Conservation (phyloP, 2,797 vertebrate genomes). For the Sebastes glaucus region DNA sequence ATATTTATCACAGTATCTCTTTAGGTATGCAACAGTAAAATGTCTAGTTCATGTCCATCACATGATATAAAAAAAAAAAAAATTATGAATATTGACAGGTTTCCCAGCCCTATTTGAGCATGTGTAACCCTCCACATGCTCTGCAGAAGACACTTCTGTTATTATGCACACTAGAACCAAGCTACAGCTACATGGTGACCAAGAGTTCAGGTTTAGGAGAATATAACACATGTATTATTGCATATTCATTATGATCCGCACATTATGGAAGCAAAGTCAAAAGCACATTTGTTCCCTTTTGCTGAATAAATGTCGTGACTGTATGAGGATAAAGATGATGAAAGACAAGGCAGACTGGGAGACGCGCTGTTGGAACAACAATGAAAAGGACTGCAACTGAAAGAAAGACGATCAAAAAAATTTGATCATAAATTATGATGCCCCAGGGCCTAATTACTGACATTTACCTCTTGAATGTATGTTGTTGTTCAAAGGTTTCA, state of each 20-base stretch:
- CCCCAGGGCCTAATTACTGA: conserved; percentile 10
- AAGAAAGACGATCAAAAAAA: conserved; percentile 11
- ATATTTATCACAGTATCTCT: conserved; percentile 44
- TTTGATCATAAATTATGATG: background rate
- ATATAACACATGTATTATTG: conserved; percentile 26
- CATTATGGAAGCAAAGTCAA: conserved; percentile 29
- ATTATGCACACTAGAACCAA: conserved; percentile 49
- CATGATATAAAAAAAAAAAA: background rate
- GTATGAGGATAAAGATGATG: conserved; percentile 1
- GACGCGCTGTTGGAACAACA: conserved; percentile 4
- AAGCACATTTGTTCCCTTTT: conserved; percentile 45
- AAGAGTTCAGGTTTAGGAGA: conserved; percentile 54
- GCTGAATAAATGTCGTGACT: conserved; percentile 31
- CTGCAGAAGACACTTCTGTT: conserved; percentile 45
- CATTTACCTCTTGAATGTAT: conserved; percentile 61
- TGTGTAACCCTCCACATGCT: conserved; percentile 32
- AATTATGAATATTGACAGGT: conserved; percentile 18
- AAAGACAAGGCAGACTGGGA: background rate
- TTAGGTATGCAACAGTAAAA: conserved; percentile 34
- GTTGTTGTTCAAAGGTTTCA: conserved; percentile 21
- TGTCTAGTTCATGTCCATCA: conserved; percentile 25
- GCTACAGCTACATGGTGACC: conserved; percentile 34
- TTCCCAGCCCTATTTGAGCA: conserved; percentile 30
- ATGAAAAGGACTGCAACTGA: conserved; percentile 13
- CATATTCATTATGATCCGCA: conserved; percentile 25